A percentile compares a stretch with the other conserved stretches of the same genome.
These are phyloP conservation scores for Bergia puertoricense DNA, from an alignment of 92 coral and sea anemone genomes.

Conservation along the genomic window DNA sequence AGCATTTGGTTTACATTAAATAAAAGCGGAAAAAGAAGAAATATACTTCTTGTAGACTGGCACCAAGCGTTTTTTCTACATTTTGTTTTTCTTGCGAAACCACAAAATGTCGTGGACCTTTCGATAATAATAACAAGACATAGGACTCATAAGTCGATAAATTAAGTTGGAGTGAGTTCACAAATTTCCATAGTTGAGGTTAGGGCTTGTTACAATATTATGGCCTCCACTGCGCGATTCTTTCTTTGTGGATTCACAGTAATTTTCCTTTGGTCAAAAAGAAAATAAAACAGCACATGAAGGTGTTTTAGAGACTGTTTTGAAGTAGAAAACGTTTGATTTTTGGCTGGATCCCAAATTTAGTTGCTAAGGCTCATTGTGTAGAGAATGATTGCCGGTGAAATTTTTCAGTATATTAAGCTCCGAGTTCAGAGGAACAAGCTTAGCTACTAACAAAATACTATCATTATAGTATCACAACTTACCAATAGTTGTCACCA, in stretches of 20 bases:
- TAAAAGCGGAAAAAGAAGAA: constrained; percentile 16
- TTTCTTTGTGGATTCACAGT: constrained; percentile 2
- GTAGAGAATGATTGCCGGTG: not conserved
- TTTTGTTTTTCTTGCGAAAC: constrained; percentile 29
- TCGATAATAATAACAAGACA: constrained; percentile 17
- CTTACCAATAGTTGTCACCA: constrained; percentile 96
- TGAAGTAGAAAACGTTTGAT: not conserved
- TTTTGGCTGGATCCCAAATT: constrained; percentile 34
- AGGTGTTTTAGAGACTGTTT: not conserved
- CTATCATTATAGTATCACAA: not conserved
- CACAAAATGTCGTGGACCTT: constrained; percentile 17
- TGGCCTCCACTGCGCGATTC: constrained; percentile 22
- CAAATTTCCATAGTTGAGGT: constrained; percentile 15
- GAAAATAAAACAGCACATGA: not conserved
- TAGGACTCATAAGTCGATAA: constrained; percentile 4
- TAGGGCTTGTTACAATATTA: constrained; percentile 27
- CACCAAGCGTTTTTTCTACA: constrained; percentile 2
- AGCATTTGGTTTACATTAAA: constrained; percentile 2
- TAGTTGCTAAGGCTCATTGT: constrained; percentile 17
- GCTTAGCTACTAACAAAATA: not conserved
- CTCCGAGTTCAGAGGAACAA: constrained; percentile 9
- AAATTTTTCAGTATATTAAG: constrained; percentile 7
- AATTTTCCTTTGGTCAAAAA: constrained; percentile 17
- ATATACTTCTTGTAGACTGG: not conserved
- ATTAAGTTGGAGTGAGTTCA: not conserved